phyloP scores from a whole-genome alignment of 1,140 invertebrate genomes.

The Cyclina sinensis region DNA sequence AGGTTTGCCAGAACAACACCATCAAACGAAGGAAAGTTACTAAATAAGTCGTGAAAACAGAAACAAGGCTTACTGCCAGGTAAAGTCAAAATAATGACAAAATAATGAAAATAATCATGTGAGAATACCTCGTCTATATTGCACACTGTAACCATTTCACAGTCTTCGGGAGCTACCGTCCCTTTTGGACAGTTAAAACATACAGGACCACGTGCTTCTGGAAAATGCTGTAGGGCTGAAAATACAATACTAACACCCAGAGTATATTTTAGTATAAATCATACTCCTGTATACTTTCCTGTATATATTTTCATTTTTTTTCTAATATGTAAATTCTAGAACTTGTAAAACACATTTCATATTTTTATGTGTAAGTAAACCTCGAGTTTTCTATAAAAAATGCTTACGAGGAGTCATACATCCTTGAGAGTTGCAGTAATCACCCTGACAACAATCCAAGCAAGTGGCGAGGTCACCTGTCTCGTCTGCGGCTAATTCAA shows the following conservation, averaged over 20 bases:
- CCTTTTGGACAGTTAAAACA: slow-evolving; percentile 31
- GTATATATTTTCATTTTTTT: neutral
- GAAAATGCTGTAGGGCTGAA: neutral
- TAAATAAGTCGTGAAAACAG: too few species aligned
- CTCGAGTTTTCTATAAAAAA: too few species aligned
- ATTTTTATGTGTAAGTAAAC: too few species aligned
- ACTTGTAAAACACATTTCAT: too few species aligned
- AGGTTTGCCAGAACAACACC: too few species aligned
- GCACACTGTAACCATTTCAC: neutral
- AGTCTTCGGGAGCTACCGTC: neutral
- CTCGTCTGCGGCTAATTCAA: neutral
- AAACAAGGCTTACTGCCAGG: too few species aligned
- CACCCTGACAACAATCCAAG: slow-evolving; percentile 42
- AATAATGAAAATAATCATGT: too few species aligned
- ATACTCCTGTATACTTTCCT: neutral
- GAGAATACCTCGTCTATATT: slow-evolving; percentile 4
- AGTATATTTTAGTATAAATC: neutral
- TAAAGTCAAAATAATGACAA: too few species aligned
- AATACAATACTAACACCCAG: neutral
- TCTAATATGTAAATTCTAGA: neutral
- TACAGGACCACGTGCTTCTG: neutral
- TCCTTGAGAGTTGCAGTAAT: slow-evolving; percentile 48
- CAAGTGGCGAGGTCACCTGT: slow-evolving; percentile 31
- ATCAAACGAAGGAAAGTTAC: too few species aligned
- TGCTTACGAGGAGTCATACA: slow-evolving; percentile 27